Evolutionary conservation across 1,140 invertebrate species (phyloP).

Genomic region (Cepaea nemoralis): DNA sequence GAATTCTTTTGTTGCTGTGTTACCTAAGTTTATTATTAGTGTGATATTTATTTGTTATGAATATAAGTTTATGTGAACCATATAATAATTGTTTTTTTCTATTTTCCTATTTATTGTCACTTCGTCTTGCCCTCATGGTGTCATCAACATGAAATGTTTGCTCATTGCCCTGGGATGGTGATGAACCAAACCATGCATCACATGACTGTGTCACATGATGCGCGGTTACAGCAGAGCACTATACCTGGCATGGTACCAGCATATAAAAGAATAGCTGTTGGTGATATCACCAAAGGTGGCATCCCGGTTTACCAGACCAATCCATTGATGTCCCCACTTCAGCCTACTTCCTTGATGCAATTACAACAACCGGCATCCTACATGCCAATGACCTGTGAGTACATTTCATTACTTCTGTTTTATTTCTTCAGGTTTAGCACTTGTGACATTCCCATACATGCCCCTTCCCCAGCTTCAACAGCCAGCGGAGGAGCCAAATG

Average conservation of each 20-base stretch:
- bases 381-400: slow-evolving; percentile 73
- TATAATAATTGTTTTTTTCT: not conserved
- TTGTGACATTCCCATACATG: too few relatives aligned
- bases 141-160: too few relatives aligned
- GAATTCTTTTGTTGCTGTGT: not conserved
- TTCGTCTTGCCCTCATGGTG: too few relatives aligned
- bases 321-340: slow-evolving; percentile 86
- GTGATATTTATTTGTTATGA: not conserved
- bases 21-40: not conserved
- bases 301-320: slow-evolving; percentile 93
- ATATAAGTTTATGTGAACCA: not conserved
- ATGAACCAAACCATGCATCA: too few relatives aligned
- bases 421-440: too few relatives aligned
- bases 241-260: slow-evolving; percentile 79
- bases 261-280: slow-evolving; percentile 86
- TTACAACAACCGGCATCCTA: slow-evolving; percentile 81
- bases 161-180: too few relatives aligned
- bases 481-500: too few relatives aligned
- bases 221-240: slow-evolving; percentile 48
- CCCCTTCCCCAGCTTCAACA: too few relatives aligned
- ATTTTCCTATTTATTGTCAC: not conserved
- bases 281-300: slow-evolving; percentile 85
- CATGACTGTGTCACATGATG: too few relatives aligned
- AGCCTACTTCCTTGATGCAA: slow-evolving; percentile 83
- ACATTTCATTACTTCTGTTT: too few relatives aligned